Conservation (phyloP, 2,113 vertebrate genomes). For the Lasiurus cinereus region DNA sequence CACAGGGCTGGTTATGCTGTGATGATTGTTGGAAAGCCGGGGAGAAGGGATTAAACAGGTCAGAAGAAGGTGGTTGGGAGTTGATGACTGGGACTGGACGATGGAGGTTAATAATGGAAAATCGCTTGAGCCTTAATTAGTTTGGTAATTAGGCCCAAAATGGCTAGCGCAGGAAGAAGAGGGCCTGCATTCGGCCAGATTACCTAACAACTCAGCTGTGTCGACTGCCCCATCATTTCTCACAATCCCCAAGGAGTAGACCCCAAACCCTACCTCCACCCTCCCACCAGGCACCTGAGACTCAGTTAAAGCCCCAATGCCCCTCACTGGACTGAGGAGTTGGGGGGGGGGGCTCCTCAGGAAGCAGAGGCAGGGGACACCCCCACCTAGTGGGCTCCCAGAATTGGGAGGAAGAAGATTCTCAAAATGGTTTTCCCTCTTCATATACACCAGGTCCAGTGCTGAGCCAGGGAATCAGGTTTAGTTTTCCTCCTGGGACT, state of each 20-base stretch:
- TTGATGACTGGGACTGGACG: neutral
- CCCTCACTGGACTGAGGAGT: neutral
- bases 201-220: neutral
- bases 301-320: neutral
- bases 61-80: neutral
- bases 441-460: neutral
- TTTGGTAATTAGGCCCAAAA: constrained; percentile 38
- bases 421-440: neutral
- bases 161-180: neutral
- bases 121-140: neutral
- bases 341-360: neutral
- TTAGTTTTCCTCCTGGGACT: neutral
- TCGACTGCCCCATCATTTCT: neutral
- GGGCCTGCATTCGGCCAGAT: neutral
- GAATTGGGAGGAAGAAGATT: too few species aligned
- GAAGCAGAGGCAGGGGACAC: neutral
- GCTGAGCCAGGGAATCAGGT: neutral
- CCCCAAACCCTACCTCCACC: accelerated
- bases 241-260: neutral
- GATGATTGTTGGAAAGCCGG: neutral
- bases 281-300: neutral
- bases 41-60: neutral
- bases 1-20: neutral
- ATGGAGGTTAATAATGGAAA: neutral
- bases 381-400: neutral